Evolutionary conservation across 2,113 vertebrate species (phyloP).

Genomic region (Urocynchramus pylzowi): DNA sequence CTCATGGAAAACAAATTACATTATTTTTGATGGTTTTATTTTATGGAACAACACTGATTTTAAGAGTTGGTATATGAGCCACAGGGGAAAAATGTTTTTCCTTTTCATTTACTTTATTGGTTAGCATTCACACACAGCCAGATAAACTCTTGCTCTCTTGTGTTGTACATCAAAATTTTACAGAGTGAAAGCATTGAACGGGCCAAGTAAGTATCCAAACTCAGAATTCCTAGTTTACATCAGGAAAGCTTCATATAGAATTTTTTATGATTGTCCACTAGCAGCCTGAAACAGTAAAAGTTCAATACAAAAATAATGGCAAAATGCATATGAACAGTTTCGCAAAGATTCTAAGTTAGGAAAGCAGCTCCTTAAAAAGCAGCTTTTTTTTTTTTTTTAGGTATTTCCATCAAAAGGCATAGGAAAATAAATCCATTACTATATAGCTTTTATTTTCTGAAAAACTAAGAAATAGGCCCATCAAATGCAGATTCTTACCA

Average conservation of each 20-base stretch:
- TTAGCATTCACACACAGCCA: background rate
- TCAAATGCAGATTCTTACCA: background rate
- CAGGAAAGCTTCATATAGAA: background rate
- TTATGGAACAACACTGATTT: background rate
- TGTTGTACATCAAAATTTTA: background rate
- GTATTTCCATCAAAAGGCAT: background rate
- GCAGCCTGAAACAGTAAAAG: background rate
- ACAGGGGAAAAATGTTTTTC: background rate
- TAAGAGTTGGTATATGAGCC: background rate
- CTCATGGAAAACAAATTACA: background rate
- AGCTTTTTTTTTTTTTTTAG: background rate
- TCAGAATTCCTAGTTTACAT: background rate
- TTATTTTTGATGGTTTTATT: background rate
- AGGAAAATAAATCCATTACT: background rate
- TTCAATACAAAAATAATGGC: background rate
- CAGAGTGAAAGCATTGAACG: background rate
- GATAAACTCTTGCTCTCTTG: background rate
- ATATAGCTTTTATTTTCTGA: background rate
- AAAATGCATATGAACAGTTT: background rate
- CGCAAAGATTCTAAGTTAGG: background rate
- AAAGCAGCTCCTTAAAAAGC: background rate
- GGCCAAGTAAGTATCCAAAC: background rate
- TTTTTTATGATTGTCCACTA: background rate
- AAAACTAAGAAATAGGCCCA: background rate
- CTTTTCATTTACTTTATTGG: background rate